Evolutionary conservation across 2,113 vertebrate genomes (phyloP).

Genomic region (Urocolius indicus): DNA sequence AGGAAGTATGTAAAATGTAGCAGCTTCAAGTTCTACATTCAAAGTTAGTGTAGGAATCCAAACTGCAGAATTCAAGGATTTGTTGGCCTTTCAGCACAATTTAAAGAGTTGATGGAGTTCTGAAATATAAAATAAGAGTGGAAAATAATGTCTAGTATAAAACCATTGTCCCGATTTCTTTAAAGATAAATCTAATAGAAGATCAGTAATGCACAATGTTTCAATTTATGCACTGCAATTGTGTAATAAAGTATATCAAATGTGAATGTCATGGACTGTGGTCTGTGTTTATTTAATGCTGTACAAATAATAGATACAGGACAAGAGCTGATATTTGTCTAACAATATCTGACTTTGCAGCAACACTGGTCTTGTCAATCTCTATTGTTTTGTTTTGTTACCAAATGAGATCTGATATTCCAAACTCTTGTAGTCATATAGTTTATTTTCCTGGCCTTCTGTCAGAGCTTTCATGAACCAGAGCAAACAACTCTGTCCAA

Average conservation of each 20-base stretch:
- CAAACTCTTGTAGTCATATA: not conserved
- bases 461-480: not conserved
- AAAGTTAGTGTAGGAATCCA: not conserved
- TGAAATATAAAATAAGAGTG: not conserved
- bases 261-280: not conserved
- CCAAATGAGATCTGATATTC: conserved; percentile 2
- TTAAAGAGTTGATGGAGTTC: not conserved
- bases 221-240: not conserved
- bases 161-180: not conserved
- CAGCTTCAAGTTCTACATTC: not conserved
- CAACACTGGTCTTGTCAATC: conserved; percentile 3
- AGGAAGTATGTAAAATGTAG: not conserved
- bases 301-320: not conserved
- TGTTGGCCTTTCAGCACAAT: not conserved
- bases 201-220: not conserved
- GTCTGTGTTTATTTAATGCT: not conserved
- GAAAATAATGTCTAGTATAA: not conserved
- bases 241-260: not conserved
- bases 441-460: conserved; percentile 39
- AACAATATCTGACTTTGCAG: not conserved
- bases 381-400: conserved; percentile 33
- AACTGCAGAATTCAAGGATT: not conserved
- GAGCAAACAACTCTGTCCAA: not conserved
- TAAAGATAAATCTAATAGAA: not conserved
- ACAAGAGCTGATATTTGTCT: not conserved